Evolutionary conservation across 1,140 invertebrate genomes (phyloP), one percentile per base, ranked within the genome.

Genomic region (Phthorimaea operculella): DNA sequence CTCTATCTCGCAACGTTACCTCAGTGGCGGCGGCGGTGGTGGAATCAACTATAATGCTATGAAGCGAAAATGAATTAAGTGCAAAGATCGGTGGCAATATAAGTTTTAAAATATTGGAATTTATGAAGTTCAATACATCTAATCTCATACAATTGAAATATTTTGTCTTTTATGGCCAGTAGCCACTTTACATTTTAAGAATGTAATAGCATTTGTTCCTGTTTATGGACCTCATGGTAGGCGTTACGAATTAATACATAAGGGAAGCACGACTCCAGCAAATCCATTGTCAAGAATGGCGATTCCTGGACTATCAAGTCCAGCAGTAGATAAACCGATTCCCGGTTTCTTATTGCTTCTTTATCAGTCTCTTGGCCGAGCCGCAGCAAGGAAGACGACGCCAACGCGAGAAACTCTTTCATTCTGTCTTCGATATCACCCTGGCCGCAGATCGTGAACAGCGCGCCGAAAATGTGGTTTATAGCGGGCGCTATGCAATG

Each of bases 241-340:
- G 97, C 96, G 84, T 98, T 99, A 49, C 97, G 90, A 65, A 99
- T 94, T 5, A 99, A 88, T 7, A 96, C 96, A 81, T 99, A 99
- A 0, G 97, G 97, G 79, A 99, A 99, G 82, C 98, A 99, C 2
- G 96, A 98, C 77, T 99, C 98, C 54, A 99, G 81, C 49, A 99
- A 87, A 88, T 99, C 97, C 96, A 98, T 98, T 0, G 97, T 98
- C 4, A 99, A 87, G 80, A 98, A 99, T 8, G 97, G 96, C 5
- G 96, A 98, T 83, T 98, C 96, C 85, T 98, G 96, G 21, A 98
- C 97, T 85, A 98, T 98, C 86, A 97, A 91, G 86, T 99, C 96
- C 5, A 99, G 87, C 28, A 99, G 87, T 45, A 99, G 89, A 85
- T 99, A 99, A 18, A 98, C 95, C 3, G 97, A 98, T 83, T 99